Percentiles rank a stretch among this genome's conserved stretches.
Conservation (phyloP, 2,888 invertebrate species). For the Leucozona laternaria region DNA sequence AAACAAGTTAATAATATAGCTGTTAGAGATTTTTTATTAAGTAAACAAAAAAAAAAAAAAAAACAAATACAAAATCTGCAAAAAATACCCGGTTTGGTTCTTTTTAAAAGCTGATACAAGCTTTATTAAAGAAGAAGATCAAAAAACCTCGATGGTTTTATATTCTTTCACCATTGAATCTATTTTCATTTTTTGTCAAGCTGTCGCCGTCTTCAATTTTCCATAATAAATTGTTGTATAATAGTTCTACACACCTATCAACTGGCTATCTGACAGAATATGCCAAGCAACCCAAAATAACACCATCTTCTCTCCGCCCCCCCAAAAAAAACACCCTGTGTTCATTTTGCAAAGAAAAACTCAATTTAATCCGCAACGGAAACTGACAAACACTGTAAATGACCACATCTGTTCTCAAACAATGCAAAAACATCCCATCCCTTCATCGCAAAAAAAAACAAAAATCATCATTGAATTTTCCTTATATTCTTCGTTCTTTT, state of each 20-base stretch:
- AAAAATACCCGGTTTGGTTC: no score
- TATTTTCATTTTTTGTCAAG: background rate
- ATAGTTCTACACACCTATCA: background rate
- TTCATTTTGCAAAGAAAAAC: constrained; percentile 17
- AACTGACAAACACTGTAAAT: constrained; percentile 22
- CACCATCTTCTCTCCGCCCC: no score
- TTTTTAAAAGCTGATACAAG: no score
- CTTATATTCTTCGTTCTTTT: constrained; percentile 27
- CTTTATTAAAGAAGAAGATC: no score
- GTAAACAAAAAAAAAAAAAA: no score
- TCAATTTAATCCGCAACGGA: constrained; percentile 44
- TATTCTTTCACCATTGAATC: background rate
- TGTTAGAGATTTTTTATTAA: no score
- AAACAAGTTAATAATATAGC: no score
- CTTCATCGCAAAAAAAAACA: background rate
- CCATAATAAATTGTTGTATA: background rate
- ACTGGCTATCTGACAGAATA: background rate
- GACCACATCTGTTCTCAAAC: constrained; percentile 50
- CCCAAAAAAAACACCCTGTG: background rate
- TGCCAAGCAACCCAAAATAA: background rate
- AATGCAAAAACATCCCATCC: constrained; percentile 4
- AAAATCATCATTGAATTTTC: constrained; percentile 27
- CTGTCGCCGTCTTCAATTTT: background rate
- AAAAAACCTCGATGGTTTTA: no score
- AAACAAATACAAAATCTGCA: no score